Conservation (phyloP, 1,140 invertebrate species). For the Zaprionus nigranus region DNA sequence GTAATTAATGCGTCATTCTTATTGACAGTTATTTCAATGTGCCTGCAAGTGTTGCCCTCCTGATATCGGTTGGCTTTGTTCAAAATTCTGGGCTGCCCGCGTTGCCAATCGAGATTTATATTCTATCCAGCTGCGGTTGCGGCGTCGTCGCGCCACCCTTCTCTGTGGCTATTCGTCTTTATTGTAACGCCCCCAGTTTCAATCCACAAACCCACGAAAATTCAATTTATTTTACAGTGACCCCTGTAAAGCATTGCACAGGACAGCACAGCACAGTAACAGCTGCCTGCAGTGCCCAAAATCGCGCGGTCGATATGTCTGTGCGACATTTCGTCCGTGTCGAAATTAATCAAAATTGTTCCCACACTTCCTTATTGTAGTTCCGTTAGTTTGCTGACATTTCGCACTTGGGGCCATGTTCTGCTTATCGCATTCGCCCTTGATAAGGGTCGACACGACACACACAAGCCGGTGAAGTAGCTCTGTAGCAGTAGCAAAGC, state of each 20-base stretch:
- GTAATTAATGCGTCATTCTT: slow-evolving; percentile 19
- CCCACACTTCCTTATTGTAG: slow-evolving; percentile 2
- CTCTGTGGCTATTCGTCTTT: not conserved
- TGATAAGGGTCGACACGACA: slow-evolving; percentile 31
- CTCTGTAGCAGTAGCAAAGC: not conserved
- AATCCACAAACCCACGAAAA: slow-evolving; percentile 5
- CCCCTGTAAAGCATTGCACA: not conserved
- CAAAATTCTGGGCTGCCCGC: not conserved
- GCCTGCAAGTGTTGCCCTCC: not conserved
- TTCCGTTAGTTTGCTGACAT: slow-evolving; percentile 25
- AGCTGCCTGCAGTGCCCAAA: not conserved
- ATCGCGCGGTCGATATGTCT: not conserved
- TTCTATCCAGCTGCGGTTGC: slow-evolving; percentile 1
- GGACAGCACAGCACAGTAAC: not conserved
- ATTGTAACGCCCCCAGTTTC: not conserved
- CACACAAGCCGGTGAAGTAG: not conserved
- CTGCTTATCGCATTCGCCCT: slow-evolving; percentile 2
- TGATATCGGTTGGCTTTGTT: not conserved
- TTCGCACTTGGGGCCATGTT: slow-evolving; percentile 27
- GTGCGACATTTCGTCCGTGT: not conserved
- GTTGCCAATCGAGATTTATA: slow-evolving; percentile 22
- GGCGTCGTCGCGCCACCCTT: no score
- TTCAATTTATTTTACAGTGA: slow-evolving; percentile 36
- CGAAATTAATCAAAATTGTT: slow-evolving; percentile 40
- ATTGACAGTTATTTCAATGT: slow-evolving; percentile 25